A percentile compares a stretch with the other conserved stretches of the same genome.
phyloP scores from a whole-genome alignment of 2,888 invertebrate genomes.

The Gymnosoma rotundatum region DNA sequence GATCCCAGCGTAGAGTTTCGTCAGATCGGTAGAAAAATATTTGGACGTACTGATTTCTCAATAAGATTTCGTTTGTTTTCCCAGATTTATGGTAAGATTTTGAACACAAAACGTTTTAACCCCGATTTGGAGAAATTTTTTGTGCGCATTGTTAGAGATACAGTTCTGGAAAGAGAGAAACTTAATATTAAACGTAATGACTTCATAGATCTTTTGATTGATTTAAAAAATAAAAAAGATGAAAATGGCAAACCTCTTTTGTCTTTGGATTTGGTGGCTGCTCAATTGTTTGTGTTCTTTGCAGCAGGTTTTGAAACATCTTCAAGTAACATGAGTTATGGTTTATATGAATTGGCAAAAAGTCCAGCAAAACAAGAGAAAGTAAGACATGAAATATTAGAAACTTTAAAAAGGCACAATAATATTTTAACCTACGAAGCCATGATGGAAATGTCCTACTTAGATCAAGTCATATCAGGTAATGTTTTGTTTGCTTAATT shows the following conservation, averaged over 20 bases:
- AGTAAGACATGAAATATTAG: constrained; percentile 81
- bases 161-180: constrained; percentile 73
- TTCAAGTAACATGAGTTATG: constrained; percentile 82
- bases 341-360: constrained; percentile 83
- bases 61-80: constrained; percentile 73
- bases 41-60: constrained; percentile 70
- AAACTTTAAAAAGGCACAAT: constrained; percentile 78
- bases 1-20: constrained; percentile 80
- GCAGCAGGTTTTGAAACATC: constrained; percentile 84
- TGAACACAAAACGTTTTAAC: constrained; percentile 25
- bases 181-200: constrained; percentile 75
- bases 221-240: constrained; percentile 72
- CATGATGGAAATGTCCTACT: constrained; percentile 82
- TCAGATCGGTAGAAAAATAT: constrained; percentile 71
- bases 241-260: constrained; percentile 73
- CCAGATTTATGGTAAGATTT: constrained; percentile 57
- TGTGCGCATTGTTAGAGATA: constrained; percentile 73
- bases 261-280: constrained; percentile 82
- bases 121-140: constrained; percentile 69
- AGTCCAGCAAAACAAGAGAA: constrained; percentile 82
- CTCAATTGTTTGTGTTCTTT: constrained; percentile 84
- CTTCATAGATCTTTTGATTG: constrained; percentile 76
- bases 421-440: constrained; percentile 82
- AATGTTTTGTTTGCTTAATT: constrained; percentile 40
- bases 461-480: constrained; percentile 83